Conservation (phyloP, 1,140 invertebrate species). For the Eufriesea mexicana region DNA sequence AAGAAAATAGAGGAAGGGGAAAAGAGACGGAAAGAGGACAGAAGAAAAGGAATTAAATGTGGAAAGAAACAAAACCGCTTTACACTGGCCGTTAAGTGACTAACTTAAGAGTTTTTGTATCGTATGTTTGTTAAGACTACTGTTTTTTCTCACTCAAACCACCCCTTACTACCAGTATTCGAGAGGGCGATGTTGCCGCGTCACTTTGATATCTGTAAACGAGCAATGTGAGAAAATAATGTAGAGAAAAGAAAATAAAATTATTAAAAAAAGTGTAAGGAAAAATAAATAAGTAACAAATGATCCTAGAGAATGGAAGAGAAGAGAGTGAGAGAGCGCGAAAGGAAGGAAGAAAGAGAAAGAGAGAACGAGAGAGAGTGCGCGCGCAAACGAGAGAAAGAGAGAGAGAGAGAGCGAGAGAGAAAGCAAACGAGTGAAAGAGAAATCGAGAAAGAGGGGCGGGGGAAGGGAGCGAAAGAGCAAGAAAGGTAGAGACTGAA, state of each 20-base stretch:
- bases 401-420: too few relatives aligned
- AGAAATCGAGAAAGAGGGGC: too few relatives aligned
- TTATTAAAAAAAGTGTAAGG: background rate
- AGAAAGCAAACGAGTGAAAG: too few relatives aligned
- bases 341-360: background rate
- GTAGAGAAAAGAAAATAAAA: conserved; percentile 23
- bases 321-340: background rate
- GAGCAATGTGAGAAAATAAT: conserved; percentile 54
- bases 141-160: conserved; percentile 75
- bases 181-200: conserved; percentile 39
- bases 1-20: conserved; percentile 38
- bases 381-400: background rate
- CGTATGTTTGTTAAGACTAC: conserved; percentile 81
- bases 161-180: conserved; percentile 79
- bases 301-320: background rate
- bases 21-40: background rate
- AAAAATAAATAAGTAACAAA: background rate
- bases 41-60: conserved; percentile 3
- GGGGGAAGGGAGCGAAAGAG: too few relatives aligned
- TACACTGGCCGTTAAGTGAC: conserved; percentile 75
- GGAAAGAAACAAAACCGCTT: conserved; percentile 67
- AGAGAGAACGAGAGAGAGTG: conserved; percentile 13
- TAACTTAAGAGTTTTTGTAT: conserved; percentile 80
- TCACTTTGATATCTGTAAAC: conserved; percentile 53
- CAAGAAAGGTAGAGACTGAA: background rate